Conservation (phyloP, 2,797 vertebrate genomes). For the Loris lydekkerianus region DNA sequence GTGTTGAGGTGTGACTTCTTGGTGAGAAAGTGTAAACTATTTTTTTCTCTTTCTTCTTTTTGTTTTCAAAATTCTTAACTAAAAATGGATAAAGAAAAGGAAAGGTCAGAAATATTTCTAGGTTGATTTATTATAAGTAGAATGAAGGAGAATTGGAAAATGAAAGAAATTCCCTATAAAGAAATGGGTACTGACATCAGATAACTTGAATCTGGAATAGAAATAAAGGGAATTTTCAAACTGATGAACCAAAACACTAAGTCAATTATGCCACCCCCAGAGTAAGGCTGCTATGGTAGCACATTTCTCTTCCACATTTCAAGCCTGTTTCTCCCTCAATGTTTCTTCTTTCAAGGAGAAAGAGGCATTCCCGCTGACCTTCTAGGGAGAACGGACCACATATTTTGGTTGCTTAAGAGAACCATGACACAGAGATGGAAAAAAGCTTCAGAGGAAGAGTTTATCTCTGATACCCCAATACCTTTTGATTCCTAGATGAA, state of each 20-base stretch:
- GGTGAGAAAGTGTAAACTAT: background rate
- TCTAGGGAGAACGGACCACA: background rate
- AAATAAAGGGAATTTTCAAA: conserved; percentile 42
- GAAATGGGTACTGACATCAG: conserved; percentile 42
- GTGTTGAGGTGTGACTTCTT: background rate
- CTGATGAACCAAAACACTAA: background rate
- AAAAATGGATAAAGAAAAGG: conserved; percentile 21
- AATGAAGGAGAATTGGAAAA: conserved; percentile 49
- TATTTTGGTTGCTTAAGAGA: background rate
- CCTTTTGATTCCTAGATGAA: background rate
- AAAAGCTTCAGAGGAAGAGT: background rate
- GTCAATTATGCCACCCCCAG: background rate
- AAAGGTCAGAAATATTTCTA: conserved; percentile 50
- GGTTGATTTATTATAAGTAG: conserved; percentile 57
- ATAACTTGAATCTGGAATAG: background rate
- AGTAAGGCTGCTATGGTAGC: background rate
- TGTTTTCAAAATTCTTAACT: background rate
- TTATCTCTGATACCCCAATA: background rate
- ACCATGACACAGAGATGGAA: background rate
- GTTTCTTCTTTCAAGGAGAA: conserved; percentile 20
- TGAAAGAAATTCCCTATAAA: conserved; percentile 43
- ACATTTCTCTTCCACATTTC: background rate
- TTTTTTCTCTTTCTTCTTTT: background rate
- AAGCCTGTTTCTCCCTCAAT: background rate
- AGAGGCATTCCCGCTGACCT: background rate